Evolutionary conservation across 2,113 vertebrate species (phyloP), one percentile per base, ranked within the genome.

Genomic region (Ia io): DNA sequence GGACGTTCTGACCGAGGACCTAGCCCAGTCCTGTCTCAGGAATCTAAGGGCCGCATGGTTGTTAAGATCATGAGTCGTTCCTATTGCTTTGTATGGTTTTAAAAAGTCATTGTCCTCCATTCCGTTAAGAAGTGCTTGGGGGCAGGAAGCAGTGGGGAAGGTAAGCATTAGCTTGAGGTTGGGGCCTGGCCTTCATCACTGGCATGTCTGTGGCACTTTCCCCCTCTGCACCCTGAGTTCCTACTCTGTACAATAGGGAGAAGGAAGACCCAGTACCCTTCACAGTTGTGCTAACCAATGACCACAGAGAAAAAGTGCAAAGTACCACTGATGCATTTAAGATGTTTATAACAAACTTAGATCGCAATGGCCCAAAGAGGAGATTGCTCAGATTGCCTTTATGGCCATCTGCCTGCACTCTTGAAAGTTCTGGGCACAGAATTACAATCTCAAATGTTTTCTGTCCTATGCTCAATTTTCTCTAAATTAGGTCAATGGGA

Each of bases 121-220:
- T 76, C 9, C 0, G 35, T 2, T 0, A 1, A 13, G 30, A 40
- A 13, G 40, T n/a, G 11, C 35, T 16, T 0, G 47, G 25, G 25
- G 42, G 28, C 30, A 16, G 56, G 59, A 8, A 1, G 47, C 0
- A 0, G 63, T 0, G 16, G 2, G 0, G 10, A 20, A 82, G 42
- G 40, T 1, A 11, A 18, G 28, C 40, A 11, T 9, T 9, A 2
- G 4, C 5, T 3, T 42, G 47, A 30, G 61, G 49, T 8, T 2
- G 44, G 71, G 51, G 49, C n/a, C 9, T 18, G 67, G 77, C 30
- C n/a, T 49, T 49, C 70, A 6, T 16, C 28, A 18, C 6, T 1
- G 59, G n/a, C 3, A 0, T 9, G 23, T 73, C 42, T 80, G 77
- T 1, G 23, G 76, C 18, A 71, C 37, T 44, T 32, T 2, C 9